Evolutionary conservation across 2,113 vertebrate genomes (phyloP).

Genomic region (Ammodytes marinus): DNA sequence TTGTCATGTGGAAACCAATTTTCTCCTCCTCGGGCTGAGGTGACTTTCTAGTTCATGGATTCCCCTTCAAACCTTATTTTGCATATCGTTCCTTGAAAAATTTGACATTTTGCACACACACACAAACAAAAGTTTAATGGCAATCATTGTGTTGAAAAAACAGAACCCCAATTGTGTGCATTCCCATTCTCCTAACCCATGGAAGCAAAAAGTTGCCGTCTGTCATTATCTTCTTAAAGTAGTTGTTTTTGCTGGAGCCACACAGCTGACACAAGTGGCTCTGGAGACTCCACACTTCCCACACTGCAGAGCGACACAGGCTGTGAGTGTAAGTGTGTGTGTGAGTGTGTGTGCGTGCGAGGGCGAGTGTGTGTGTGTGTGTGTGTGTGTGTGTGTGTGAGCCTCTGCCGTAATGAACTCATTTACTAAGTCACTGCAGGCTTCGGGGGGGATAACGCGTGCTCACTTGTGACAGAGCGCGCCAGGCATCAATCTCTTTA

Average conservation of each 20-base stretch:
- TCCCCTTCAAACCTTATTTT: constrained; percentile 35
- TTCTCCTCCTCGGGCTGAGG: constrained; percentile 49
- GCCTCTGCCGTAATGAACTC: constrained; percentile 79
- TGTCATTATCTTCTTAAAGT: constrained; percentile 39
- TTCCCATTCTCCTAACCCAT: neutral
- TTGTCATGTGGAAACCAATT: constrained; percentile 59
- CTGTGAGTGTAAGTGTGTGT: constrained; percentile 28
- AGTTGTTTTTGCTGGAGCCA: constrained; percentile 36
- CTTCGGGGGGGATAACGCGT: constrained; percentile 71
- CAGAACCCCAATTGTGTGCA: neutral
- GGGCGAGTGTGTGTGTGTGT: too few relatives aligned
- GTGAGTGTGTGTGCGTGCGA: too few relatives aligned
- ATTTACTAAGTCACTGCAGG: constrained; percentile 80
- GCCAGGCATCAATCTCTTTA: constrained; percentile 83
- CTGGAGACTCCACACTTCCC: neutral
- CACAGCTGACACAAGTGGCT: constrained; percentile 49
- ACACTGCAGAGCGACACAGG: constrained; percentile 34
- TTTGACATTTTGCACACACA: constrained; percentile 16
- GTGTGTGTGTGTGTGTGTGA: constrained; percentile 16
- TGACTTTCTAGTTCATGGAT: constrained; percentile 46
- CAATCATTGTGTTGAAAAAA: constrained; percentile 1
- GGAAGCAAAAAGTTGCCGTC: constrained; percentile 40
- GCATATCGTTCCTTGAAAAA: constrained; percentile 37
- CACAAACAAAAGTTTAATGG: constrained; percentile 16
- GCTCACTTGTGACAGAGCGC: constrained; percentile 76